Evolutionary conservation across 1,140 invertebrate genomes (phyloP).

Genomic region (Brachionus calyciflorus): DNA sequence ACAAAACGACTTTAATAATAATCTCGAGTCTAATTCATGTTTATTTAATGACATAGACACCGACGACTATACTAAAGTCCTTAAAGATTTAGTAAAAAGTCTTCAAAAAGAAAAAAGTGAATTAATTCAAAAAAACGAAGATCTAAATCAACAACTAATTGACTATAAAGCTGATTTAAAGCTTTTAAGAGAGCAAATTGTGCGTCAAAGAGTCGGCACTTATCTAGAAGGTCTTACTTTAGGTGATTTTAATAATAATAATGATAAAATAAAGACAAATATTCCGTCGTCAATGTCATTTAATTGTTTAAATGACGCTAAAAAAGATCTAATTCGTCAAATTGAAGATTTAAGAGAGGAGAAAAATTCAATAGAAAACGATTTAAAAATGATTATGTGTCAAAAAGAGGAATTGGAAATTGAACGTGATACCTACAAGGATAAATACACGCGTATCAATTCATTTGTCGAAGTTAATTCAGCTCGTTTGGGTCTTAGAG

Average conservation of each 20-base stretch:
- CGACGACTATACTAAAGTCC: slow-evolving; percentile 36
- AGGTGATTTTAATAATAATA: neutral
- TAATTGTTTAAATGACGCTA: neutral
- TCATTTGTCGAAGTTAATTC: neutral
- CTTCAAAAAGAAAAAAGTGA: slow-evolving; percentile 29
- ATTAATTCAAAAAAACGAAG: slow-evolving; percentile 13
- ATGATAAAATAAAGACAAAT: neutral
- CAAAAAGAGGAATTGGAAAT: slow-evolving; percentile 45
- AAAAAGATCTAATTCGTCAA: slow-evolving; percentile 1
- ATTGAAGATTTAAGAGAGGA: slow-evolving; percentile 27
- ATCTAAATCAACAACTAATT: neutral
- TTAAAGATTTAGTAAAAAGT: slow-evolving; percentile 27
- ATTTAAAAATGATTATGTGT: slow-evolving; percentile 3
- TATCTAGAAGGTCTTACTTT: slow-evolving; percentile 4
- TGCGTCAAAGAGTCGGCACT: slow-evolving; percentile 28
- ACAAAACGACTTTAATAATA: neutral
- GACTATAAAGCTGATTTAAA: slow-evolving; percentile 15
- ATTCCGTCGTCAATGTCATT: slow-evolving; percentile 6
- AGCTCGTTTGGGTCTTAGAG: neutral
- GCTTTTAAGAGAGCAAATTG: slow-evolving; percentile 14
- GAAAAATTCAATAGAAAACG: slow-evolving; percentile 26
- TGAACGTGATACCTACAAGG: slow-evolving; percentile 40
- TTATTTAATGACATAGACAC: slow-evolving; percentile 41
- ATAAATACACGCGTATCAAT: slow-evolving; percentile 28
- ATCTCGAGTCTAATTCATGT: neutral